Percentiles rank a stretch among this genome's conserved stretches.
These are phyloP conservation scores for Terrapene triunguis DNA, from an alignment of 2,113 vertebrate species.

Conservation along the genomic window DNA sequence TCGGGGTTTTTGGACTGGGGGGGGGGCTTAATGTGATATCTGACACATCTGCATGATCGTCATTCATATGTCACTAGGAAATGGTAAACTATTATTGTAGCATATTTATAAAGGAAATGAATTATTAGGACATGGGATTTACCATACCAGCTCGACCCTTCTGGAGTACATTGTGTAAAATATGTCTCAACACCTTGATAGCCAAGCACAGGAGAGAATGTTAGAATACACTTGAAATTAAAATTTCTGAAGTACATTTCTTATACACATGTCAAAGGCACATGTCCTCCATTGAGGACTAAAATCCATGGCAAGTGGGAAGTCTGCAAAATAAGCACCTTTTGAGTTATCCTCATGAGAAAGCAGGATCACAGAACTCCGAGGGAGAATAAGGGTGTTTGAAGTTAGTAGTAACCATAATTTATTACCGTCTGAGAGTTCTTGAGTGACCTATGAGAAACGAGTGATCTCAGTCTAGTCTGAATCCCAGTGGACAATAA, in stretches of 20 bases:
- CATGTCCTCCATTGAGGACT: background rate
- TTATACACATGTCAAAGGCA: background rate
- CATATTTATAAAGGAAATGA: rapidly evolving
- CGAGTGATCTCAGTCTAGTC: rapidly evolving
- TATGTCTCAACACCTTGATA: background rate
- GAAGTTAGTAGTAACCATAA: background rate
- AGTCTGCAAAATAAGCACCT: background rate
- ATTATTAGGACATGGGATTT: background rate
- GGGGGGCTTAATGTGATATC: background rate
- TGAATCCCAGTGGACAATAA: background rate
- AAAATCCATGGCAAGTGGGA: background rate
- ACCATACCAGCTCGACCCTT: rapidly evolving
- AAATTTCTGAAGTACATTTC: background rate
- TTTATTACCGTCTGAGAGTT: background rate
- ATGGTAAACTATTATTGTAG: background rate
- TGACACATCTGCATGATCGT: background rate
- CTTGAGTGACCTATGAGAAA: background rate
- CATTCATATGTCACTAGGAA: background rate
- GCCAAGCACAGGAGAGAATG: background rate
- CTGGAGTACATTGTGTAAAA: background rate
- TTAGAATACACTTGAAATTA: background rate
- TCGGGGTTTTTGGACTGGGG: background rate
- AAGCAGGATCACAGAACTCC: rapidly evolving
- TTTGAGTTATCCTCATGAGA: background rate
- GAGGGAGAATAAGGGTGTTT: background rate